Conservation (phyloP, 1,140 invertebrate genomes). For the Acromyrmex echinatior region DNA sequence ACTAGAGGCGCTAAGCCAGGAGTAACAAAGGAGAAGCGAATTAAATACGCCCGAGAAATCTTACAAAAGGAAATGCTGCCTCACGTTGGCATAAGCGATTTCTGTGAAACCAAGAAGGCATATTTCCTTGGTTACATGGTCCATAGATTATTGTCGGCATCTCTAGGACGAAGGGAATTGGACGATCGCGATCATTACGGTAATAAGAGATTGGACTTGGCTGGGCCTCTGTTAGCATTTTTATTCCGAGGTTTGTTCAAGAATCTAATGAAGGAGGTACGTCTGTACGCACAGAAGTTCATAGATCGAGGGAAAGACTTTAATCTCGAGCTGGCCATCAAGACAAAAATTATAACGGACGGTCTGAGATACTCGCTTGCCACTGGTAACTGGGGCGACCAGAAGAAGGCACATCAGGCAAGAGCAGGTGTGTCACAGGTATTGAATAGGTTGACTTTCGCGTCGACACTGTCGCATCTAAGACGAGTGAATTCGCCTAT, state of each 20-base stretch:
- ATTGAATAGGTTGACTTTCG: slow-evolving; percentile 98
- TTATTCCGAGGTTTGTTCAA: slow-evolving; percentile 97
- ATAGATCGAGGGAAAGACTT: slow-evolving; percentile 99
- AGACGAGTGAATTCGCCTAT: slow-evolving; percentile 99
- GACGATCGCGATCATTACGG: slow-evolving; percentile 99
- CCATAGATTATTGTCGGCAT: slow-evolving; percentile 96
- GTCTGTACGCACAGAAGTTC: slow-evolving; percentile 99
- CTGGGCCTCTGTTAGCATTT: slow-evolving; percentile 98
- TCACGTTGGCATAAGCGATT: slow-evolving; percentile 99
- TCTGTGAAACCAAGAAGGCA: slow-evolving; percentile 99
- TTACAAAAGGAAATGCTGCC: slow-evolving; percentile 99
- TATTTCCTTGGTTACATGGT: slow-evolving; percentile 99
- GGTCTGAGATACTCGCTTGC: slow-evolving; percentile 99
- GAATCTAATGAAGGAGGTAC: slow-evolving; percentile 97
- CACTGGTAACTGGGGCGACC: slow-evolving; percentile 99
- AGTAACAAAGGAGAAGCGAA: slow-evolving; percentile 99
- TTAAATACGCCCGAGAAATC: slow-evolving; percentile 99
- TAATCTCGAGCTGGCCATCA: slow-evolving; percentile 98
- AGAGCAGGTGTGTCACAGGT: slow-evolving; percentile 97
- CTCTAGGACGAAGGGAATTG: slow-evolving; percentile 97
- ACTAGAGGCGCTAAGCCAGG: slow-evolving; percentile 98
- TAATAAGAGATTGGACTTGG: slow-evolving; percentile 98
- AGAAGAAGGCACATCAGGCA: slow-evolving; percentile 99
- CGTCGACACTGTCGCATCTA: slow-evolving; percentile 98
- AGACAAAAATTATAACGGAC: slow-evolving; percentile 99